Base-by-base conservation (phyloP, 2,888 invertebrate genomes). In the Drosophila paranaensis region DNA sequence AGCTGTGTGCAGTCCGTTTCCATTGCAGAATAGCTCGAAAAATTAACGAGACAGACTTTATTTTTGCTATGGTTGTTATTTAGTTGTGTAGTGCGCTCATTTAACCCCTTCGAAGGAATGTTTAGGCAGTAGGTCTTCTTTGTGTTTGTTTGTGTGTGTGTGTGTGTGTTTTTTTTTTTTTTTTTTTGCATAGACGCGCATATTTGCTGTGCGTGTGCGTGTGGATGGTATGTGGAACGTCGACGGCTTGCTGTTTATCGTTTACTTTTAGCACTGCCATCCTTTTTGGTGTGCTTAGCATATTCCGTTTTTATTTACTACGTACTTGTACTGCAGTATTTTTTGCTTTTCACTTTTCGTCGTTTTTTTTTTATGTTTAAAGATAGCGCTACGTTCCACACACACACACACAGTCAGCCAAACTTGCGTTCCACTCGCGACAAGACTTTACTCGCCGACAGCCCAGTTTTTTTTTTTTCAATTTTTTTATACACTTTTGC, bases 211-310 rank as follows among this genome's bases (percentile, higher is more conserved):
- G 60, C 75, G 79, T 74, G 50, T 72, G 71, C 69, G 71, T 82
- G 79, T 91, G 91, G 91, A 91, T 80, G 79, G 71, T 58, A 89
- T 90, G 92, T 91, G 91, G 91, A 92, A 91, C 90, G 91, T 82
- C 90, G 91, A 84, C 91, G 75, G 13, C 54, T 39, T 3, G 16
- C 10, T 48, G 37, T 53, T 27, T 64, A 54, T 48, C 30, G 46
- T 56, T 65, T 11, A 30, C 45, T 68, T 42, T 35, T 43, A 67
- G 45, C 58, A 60, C 56, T 55, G 20, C 5, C 11, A 46, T 71
- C 58, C 71, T 57, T 70, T 50, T 48, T 62, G 27, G 43, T 63
- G 35, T 30, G 35, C 50, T 74, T 56, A 61, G 74, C 68, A 70
- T 74, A 68, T 67, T 73, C 66, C 67, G 63, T 72, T 79, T 73